Percentiles rank a stretch among this genome's conserved stretches.
Evolutionary conservation across 2,888 invertebrate genomes (phyloP).

Genomic region (Campoplex nolae): DNA sequence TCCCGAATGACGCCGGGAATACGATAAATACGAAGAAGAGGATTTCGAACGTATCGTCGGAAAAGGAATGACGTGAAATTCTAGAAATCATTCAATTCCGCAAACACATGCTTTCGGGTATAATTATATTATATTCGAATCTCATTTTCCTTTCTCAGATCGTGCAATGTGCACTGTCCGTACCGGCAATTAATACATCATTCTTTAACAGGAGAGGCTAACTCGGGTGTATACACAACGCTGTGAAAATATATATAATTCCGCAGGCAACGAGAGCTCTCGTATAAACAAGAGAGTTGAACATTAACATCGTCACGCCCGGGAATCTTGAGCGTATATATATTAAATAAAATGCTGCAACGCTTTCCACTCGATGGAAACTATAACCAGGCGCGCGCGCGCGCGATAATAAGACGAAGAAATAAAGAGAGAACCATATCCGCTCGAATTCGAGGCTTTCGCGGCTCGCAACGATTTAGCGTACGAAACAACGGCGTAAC

Average conservation of each 20-base stretch:
- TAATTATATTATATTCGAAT: constrained; percentile 59
- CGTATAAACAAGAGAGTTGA: constrained; percentile 35
- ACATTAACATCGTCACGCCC: constrained; percentile 64
- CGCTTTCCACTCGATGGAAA: constrained; percentile 64
- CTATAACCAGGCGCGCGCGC: not conserved
- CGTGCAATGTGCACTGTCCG: constrained; percentile 1
- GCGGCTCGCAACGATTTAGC: not conserved
- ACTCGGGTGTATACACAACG: not conserved
- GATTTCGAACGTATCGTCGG: not conserved
- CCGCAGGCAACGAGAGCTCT: not conserved
- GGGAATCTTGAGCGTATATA: constrained; percentile 45
- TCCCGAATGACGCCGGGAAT: not conserved
- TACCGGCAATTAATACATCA: constrained; percentile 54
- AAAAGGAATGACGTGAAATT: not conserved
- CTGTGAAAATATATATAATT: constrained; percentile 46
- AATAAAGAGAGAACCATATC: not conserved
- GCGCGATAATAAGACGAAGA: constrained; percentile 11
- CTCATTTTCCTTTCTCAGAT: constrained; percentile 55
- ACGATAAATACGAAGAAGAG: not conserved
- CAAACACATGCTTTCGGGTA: constrained; percentile 55
- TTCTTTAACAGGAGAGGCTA: constrained; percentile 37
- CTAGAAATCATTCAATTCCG: constrained; percentile 8
- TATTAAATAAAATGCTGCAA: constrained; percentile 43
- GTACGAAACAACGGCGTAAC: not conserved
- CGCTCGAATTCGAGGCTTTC: constrained; percentile 7